phyloP scores from a whole-genome alignment of 2,888 invertebrate species.

The Orthosia cruda region DNA sequence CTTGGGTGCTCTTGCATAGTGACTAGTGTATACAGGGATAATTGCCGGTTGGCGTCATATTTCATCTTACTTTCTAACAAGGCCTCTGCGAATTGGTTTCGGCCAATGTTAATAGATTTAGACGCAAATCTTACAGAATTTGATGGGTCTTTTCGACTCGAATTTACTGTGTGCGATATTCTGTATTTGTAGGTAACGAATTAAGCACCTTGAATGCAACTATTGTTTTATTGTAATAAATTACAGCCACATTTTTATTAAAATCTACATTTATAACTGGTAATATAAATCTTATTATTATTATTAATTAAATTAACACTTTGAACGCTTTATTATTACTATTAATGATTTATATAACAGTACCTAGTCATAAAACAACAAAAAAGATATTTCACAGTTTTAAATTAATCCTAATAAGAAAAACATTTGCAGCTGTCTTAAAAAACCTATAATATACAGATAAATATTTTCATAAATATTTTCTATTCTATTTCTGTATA shows the following conservation, averaged over 20 bases:
- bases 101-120: too few relatives aligned
- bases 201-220: constrained; percentile 84
- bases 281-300: constrained; percentile 68
- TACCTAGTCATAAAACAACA: neutral
- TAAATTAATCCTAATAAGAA: neutral
- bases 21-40: too few relatives aligned
- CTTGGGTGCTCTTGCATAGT: too few relatives aligned
- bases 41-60: too few relatives aligned
- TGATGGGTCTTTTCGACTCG: too few relatives aligned
- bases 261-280: constrained; percentile 71
- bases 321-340: constrained; percentile 64
- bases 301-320: constrained; percentile 61
- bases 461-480: too few relatives aligned
- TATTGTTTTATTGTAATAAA: constrained; percentile 73
- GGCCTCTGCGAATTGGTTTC: too few relatives aligned
- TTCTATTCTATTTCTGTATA: too few relatives aligned
- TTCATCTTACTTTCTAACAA: too few relatives aligned
- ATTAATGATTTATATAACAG: neutral
- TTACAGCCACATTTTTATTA: constrained; percentile 84
- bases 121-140: too few relatives aligned
- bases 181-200: constrained; percentile 69
- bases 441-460: too few relatives aligned
- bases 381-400: neutral
- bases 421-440: too few relatives aligned
- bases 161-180: constrained; percentile 71